Evolutionary conservation across 2,888 invertebrate species (phyloP).

Genomic region (Drosophila aldrichi): DNA sequence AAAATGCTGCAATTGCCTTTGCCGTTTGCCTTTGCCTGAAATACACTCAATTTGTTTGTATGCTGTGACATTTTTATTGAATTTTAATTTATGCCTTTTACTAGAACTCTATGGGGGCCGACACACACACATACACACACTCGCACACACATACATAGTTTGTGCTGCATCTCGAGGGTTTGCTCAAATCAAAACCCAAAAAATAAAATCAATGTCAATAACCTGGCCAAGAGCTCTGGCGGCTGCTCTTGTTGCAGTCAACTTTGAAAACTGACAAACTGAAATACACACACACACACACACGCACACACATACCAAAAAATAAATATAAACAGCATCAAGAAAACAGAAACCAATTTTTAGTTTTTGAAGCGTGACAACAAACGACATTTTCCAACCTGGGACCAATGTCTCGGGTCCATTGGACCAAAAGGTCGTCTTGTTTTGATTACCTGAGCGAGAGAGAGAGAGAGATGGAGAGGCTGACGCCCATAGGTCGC

Average conservation of each 20-base stretch:
- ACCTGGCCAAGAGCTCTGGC: conserved; percentile 53
- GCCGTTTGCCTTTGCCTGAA: conserved; percentile 18
- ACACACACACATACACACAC: conserved; percentile 17
- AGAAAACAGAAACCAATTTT: conserved; percentile 65
- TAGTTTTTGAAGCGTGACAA: conserved; percentile 73
- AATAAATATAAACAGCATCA: conserved; percentile 28
- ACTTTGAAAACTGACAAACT: conserved; percentile 7
- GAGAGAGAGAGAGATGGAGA: conserved; percentile 30
- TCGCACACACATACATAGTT: conserved; percentile 19
- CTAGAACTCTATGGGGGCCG: conserved; percentile 27
- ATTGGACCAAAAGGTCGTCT: conserved; percentile 19
- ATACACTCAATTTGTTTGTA: conserved; percentile 31
- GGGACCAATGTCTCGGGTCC: conserved; percentile 25
- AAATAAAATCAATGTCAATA: conserved; percentile 64
- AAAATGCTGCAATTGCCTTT: conserved; percentile 46
- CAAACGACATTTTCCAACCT: conserved; percentile 63
- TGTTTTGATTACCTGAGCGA: conserved; percentile 59
- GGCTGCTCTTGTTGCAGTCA: conserved; percentile 28
- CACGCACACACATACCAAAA: conserved; percentile 26
- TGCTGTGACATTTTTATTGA: conserved; percentile 79
- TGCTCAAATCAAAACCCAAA: conserved; percentile 31
- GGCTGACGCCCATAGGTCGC: background rate
- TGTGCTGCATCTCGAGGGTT: conserved; percentile 28
- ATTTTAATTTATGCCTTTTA: conserved; percentile 74
- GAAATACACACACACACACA: conserved; percentile 15